These are phyloP conservation scores for Papilio protenor DNA, from an alignment of 2,888 invertebrate species.

Conservation along the genomic window DNA sequence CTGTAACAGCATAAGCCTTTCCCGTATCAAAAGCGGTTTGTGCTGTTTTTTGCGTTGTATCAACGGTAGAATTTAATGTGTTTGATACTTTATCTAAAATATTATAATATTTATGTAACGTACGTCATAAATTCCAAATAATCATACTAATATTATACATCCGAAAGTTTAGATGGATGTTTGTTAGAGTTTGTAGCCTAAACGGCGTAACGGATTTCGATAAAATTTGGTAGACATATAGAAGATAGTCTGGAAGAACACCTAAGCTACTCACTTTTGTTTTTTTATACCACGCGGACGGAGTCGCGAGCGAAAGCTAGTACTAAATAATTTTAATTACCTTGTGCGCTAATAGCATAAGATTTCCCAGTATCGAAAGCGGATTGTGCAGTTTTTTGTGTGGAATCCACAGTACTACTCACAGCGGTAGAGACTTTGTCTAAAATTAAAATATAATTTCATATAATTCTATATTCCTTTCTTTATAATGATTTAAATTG, in stretches of 20 bases:
- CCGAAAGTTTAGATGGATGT: no score
- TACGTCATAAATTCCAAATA: not conserved
- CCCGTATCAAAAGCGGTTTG: constrained; percentile 57
- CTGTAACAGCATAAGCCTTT: constrained; percentile 52
- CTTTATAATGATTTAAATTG: no score
- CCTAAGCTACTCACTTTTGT: no score
- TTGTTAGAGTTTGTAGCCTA: no score
- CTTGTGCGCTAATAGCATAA: constrained; percentile 55
- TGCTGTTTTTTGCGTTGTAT: constrained; percentile 59
- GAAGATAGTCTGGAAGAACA: no score
- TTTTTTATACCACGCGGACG: no score
- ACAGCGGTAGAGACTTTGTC: constrained; percentile 51
- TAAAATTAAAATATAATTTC: constrained; percentile 44
- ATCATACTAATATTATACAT: no score
- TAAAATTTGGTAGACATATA: no score
- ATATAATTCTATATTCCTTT: no score
- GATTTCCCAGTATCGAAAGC: constrained; percentile 55
- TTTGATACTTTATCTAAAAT: constrained; percentile 54
- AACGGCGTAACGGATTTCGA: no score
- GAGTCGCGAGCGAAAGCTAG: no score
- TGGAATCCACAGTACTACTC: constrained; percentile 51
- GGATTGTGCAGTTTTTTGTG: constrained; percentile 60
- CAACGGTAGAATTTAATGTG: constrained; percentile 48
- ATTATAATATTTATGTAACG: not conserved
- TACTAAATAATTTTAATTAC: constrained; percentile 39